Percentiles rank a stretch among this genome's conserved stretches.
phyloP scores from a whole-genome alignment of 2,113 vertebrate genomes.

The Taurulus bubalis region DNA sequence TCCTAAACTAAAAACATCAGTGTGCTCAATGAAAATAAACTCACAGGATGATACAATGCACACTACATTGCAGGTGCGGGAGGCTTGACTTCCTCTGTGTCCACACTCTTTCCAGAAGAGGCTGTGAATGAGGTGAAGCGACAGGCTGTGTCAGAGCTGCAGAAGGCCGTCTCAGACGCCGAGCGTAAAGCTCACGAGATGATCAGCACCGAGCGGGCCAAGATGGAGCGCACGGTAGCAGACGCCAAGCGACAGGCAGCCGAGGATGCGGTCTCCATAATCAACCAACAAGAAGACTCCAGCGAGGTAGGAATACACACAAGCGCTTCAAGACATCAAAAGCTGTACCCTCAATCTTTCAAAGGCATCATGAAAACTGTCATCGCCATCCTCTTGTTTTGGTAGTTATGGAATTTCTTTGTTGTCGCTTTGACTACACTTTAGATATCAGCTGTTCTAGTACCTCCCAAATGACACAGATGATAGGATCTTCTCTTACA shows the following conservation, averaged over 20 bases:
- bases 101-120: slow-evolving; percentile 90
- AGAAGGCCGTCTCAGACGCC: slow-evolving; percentile 95
- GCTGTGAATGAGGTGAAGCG: slow-evolving; percentile 98
- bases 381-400: not conserved
- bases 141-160: slow-evolving; percentile 97
- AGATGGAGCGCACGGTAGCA: slow-evolving; percentile 95
- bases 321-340: not conserved
- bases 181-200: slow-evolving; percentile 97
- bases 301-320: slow-evolving; percentile 87
- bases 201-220: slow-evolving; percentile 93
- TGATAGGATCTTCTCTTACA: not conserved
- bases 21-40: not conserved
- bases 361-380: not conserved
- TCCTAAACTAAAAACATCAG: not conserved
- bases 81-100: slow-evolving; percentile 68
- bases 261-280: slow-evolving; percentile 90
- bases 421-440: not conserved
- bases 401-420: not conserved
- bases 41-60: slow-evolving; percentile 37
- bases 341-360: slow-evolving; percentile 9
- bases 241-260: slow-evolving; percentile 96
- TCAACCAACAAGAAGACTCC: slow-evolving; percentile 98
- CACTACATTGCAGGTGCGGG: slow-evolving; percentile 65
- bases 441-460: slow-evolving; percentile 13
- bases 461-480: not conserved